A percentile compares a stretch with the other conserved stretches of the same genome.
Conservation (phyloP, 2,113 vertebrate genomes). For the Paedocypris sp. region DNA sequence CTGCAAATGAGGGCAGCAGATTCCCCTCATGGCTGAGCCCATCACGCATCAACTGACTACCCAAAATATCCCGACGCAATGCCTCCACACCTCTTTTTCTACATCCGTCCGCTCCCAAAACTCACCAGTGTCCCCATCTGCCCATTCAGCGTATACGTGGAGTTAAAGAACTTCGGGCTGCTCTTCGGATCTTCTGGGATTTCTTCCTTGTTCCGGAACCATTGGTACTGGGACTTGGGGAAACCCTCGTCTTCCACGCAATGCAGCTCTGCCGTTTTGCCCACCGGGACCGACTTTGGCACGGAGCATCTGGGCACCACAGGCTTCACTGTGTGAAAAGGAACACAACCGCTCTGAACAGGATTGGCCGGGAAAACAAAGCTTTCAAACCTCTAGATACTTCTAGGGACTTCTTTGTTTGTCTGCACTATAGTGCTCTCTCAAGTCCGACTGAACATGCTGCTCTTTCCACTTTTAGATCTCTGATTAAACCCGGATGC, state of each 20-base stretch:
- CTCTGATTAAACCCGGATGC: conserved; percentile 55
- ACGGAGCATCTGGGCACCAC: conserved; percentile 78
- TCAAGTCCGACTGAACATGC: conserved; percentile 42
- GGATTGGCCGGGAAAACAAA: not conserved
- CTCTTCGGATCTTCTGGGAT: conserved; percentile 71
- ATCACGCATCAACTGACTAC: conserved; percentile 60
- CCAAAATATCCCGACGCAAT: conserved; percentile 57
- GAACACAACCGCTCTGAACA: not conserved
- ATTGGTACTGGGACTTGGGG: conserved; percentile 82
- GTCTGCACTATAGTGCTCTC: not conserved
- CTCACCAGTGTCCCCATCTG: conserved; percentile 83
- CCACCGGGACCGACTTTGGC: conserved; percentile 85
- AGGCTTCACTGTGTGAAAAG: conserved; percentile 72
- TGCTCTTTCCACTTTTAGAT: conserved; percentile 58
- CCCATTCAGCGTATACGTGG: conserved; percentile 71
- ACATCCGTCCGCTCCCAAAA: conserved; percentile 17
- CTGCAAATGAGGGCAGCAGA: conserved; percentile 57
- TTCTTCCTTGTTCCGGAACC: conserved; percentile 80
- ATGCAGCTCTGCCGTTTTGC: conserved; percentile 76
- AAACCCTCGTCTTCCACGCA: conserved; percentile 83
- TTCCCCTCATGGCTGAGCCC: conserved; percentile 55
- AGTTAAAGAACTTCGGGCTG: conserved; percentile 72
- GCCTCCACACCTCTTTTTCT: conserved; percentile 34
- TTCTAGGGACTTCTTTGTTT: no score
- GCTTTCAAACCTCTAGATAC: not conserved